Conservation (phyloP, 2,797 vertebrate genomes). For the Lepus oiostolus region DNA sequence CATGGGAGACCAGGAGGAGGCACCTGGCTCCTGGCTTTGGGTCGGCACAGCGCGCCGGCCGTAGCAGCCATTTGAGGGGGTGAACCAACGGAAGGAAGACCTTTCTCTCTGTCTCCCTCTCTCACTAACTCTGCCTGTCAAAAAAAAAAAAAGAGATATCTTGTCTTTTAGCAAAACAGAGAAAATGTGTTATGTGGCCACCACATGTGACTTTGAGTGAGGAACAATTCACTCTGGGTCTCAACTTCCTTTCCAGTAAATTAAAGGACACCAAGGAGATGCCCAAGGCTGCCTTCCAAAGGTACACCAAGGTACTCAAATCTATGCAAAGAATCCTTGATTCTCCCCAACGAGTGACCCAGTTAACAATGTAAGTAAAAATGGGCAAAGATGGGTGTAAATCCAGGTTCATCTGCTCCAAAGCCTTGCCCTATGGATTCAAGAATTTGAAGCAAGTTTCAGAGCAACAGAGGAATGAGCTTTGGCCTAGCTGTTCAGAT, state of each 20-base stretch:
- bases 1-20: no score
- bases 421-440: background rate
- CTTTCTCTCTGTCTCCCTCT: no score
- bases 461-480: no score
- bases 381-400: background rate
- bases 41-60: no score
- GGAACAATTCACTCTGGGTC: background rate
- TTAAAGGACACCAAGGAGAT: background rate
- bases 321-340: background rate
- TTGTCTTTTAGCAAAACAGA: background rate
- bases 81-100: no score
- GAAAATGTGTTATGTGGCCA: constrained; percentile 6
- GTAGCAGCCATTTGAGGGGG: no score
- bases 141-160: background rate
- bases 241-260: background rate
- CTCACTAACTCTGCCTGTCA: no score
- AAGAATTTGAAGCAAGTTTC: background rate
- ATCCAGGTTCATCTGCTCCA: background rate
- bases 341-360: background rate
- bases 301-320: background rate
- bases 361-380: background rate
- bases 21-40: no score
- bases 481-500: no score
- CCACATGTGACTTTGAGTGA: background rate
- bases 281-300: background rate